Base-by-base conservation (phyloP, 2,113 vertebrate species). In the Hystrix brachyura region DNA sequence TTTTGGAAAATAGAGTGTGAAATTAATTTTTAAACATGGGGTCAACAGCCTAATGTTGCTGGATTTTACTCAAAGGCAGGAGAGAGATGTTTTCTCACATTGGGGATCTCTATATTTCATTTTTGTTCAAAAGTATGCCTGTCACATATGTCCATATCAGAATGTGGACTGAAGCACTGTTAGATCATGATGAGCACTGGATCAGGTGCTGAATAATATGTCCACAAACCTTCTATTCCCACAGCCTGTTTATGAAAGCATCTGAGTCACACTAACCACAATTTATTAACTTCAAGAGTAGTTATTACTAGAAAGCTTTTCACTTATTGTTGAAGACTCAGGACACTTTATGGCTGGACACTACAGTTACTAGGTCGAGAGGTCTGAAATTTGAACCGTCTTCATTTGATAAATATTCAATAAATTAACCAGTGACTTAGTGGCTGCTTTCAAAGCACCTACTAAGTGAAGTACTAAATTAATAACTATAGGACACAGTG, bases 1-100 rank as follows among this genome's bases (percentile, higher is more conserved):
- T 96, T 94, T 65, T 78, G 72, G 82, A 25, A 96, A 97, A 96
- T 91, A 93, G 71, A 94, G 88, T 97, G 96, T 96, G 78, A 91
- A 97, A 97, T 96, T 94, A 95, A 91, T 83, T 60, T 57, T 57
- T 85, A 43, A 51, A 10, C 88, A 74, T 91, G 29, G 82, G 55
- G 46, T 57, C 14, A 4, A 83, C 53, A 82, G 55, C 25, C 11
- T 85, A 78, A 81, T 55, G 32, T 64, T 76, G 46, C 34, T 72
- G 11, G 84, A 59, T 87, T 86, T 89, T 29, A 67, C 27, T 93
- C 14, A 82, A 17, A 29, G 34, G 53, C 8, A 43, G 43, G 32
- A 80, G 4, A 34, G 51, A 89, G 4, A 71, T 13, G 2, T 29
- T 91, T 13, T 87, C 25, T 81, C 8, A 43, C 11, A 62, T 59